phyloP scores from a whole-genome alignment of 2,113 vertebrate species.

The Hydrochoerus hydrochaeris region DNA sequence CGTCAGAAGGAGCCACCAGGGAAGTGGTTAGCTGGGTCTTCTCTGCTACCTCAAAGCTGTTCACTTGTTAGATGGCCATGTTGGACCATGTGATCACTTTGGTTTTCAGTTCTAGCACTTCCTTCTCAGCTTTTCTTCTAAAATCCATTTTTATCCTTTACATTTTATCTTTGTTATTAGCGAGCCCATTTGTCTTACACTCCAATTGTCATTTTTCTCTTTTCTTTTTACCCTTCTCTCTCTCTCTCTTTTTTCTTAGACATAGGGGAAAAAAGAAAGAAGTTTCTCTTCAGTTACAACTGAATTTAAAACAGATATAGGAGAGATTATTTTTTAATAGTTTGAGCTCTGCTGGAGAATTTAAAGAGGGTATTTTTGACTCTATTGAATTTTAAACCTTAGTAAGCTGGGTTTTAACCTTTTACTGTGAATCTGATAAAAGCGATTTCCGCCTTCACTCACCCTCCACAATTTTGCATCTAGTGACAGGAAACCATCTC shows the following conservation, averaged over 20 bases:
- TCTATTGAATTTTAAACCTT: constrained; percentile 48
- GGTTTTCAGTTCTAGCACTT: neutral
- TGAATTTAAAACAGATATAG: constrained; percentile 21
- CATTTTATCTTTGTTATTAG: neutral
- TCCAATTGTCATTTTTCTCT: neutral
- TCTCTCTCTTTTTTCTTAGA: neutral
- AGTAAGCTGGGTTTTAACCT: constrained; percentile 27
- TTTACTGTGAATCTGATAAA: constrained; percentile 54
- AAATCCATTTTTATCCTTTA: neutral
- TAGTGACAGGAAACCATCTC: constrained; percentile 13
- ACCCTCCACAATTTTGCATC: neutral
- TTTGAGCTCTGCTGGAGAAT: neutral
- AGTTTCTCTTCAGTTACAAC: neutral
- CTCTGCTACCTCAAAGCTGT: neutral
- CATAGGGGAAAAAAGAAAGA: neutral
- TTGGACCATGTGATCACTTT: neutral
- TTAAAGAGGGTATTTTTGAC: constrained; percentile 39
- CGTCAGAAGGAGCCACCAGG: neutral
- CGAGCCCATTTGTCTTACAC: neutral
- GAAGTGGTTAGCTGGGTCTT: too few species aligned
- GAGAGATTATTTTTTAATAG: neutral
- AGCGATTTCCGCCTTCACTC: neutral
- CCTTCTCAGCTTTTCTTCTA: neutral
- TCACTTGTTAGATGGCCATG: neutral
- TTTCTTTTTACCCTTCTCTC: neutral